phyloP scores from a whole-genome alignment of 2,113 vertebrate genomes.

The Tricholaema leucomelas region DNA sequence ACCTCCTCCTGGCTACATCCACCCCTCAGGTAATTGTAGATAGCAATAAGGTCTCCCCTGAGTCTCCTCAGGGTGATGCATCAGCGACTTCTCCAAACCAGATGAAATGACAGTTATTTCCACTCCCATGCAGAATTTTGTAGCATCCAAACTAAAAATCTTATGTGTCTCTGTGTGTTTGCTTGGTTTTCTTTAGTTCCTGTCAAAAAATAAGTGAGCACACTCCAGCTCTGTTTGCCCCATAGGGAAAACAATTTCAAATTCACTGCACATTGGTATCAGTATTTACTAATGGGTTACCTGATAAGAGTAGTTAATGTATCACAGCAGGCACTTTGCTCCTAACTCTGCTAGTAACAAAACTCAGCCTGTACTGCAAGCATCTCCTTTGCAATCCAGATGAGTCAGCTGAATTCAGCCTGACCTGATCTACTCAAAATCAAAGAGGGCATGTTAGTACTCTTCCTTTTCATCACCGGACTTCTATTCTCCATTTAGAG shows the following conservation, averaged over 20 bases:
- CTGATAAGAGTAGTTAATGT: not conserved
- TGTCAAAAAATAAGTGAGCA: not conserved
- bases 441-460: not conserved
- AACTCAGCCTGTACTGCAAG: not conserved
- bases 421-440: not conserved
- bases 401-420: slow-evolving; percentile 8
- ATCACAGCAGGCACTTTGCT: not conserved
- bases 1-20: too few relatives aligned
- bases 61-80: too few relatives aligned
- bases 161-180: too few relatives aligned
- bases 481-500: not conserved
- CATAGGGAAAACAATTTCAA: not conserved
- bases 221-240: not conserved
- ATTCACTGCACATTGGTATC: not conserved
- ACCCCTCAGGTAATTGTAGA: too few relatives aligned
- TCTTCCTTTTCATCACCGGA: slow-evolving; percentile 42
- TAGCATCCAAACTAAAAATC: not conserved
- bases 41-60: too few relatives aligned
- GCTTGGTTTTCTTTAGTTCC: not conserved
- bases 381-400: not conserved
- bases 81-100: not conserved
- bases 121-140: not conserved
- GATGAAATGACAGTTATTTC: not conserved
- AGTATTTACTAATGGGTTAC: not conserved
- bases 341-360: not conserved